Evolutionary conservation across 2,113 vertebrate species (phyloP).

Genomic region (Ranitomeya imitator): DNA sequence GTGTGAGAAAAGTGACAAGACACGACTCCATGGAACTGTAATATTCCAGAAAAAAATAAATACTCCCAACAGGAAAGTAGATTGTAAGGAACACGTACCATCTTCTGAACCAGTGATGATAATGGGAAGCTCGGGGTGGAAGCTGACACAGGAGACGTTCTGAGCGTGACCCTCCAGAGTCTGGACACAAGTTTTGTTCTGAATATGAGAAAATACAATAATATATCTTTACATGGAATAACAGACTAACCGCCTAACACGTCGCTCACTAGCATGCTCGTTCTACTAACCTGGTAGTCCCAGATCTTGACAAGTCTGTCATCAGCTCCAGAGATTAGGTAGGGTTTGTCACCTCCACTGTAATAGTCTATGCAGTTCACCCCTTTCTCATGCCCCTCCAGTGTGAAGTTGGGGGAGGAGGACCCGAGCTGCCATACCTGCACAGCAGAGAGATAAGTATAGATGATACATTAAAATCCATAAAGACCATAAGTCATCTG

Average conservation of each 20-base stretch:
- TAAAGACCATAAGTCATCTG: not conserved
- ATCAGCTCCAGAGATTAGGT: conserved; percentile 97
- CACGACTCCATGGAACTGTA: too few species aligned
- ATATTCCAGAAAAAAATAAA: not conserved
- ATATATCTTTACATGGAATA: not conserved
- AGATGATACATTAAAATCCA: not conserved
- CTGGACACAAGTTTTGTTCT: conserved; percentile 99
- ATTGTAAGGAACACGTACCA: conserved; percentile 72
- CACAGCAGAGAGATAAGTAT: not conserved
- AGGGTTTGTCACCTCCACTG: conserved; percentile 97
- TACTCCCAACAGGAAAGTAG: not conserved
- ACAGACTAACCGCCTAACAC: not conserved
- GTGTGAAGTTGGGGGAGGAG: conserved; percentile 95
- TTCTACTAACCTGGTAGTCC: conserved; percentile 90
- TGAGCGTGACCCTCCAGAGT: conserved; percentile 96
- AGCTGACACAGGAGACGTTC: conserved; percentile 97
- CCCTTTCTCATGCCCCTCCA: conserved; percentile 97
- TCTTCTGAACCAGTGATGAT: conserved; percentile 98
- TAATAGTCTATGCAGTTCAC: conserved; percentile 99
- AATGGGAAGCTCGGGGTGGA: conserved; percentile 96
- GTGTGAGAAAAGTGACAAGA: too few species aligned
- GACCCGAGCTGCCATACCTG: conserved; percentile 99
- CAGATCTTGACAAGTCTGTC: conserved; percentile 98
- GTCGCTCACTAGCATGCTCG: too few species aligned
- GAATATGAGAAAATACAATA: not conserved